Evolutionary conservation across 2,797 vertebrate genomes (phyloP).

Genomic region (Denticeps clupeoides): DNA sequence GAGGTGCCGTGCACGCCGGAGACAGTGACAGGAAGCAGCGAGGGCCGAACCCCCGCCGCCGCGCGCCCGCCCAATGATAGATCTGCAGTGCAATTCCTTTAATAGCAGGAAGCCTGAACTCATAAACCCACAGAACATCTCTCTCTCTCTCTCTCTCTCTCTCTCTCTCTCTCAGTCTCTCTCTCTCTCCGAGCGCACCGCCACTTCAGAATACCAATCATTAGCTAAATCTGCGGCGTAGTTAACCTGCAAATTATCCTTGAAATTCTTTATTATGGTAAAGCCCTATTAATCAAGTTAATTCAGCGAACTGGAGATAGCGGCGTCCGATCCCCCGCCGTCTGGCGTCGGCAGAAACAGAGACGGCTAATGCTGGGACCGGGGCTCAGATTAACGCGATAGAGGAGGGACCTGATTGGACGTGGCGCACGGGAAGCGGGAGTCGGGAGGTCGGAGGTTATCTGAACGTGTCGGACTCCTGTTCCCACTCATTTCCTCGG

Average conservation of each 20-base stretch:
- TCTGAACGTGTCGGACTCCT: slow-evolving; percentile 55
- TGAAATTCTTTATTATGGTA: too few relatives aligned
- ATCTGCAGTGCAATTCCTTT: slow-evolving; percentile 42
- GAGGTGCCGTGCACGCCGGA: slow-evolving; percentile 44
- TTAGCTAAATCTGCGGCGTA: background rate
- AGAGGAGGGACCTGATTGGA: slow-evolving; percentile 42
- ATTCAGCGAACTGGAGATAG: too few relatives aligned
- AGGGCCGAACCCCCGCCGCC: slow-evolving; percentile 35
- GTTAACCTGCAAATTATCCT: background rate
- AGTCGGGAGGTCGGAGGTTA: slow-evolving; percentile 54
- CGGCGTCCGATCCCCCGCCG: too few relatives aligned
- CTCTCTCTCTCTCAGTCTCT: slow-evolving; percentile 3
- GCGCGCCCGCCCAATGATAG: slow-evolving; percentile 41
- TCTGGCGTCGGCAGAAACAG: background rate
- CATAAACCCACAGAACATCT: background rate
- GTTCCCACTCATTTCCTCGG: slow-evolving; percentile 52
- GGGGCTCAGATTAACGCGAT: slow-evolving; percentile 50
- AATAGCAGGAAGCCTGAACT: slow-evolving; percentile 34
- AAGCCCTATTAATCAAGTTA: too few relatives aligned
- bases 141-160: slow-evolving; percentile 2
- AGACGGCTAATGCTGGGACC: background rate
- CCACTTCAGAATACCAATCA: background rate
- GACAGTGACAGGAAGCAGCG: slow-evolving; percentile 55
- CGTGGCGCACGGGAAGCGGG: slow-evolving; percentile 41
- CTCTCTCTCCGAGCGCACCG: background rate